Evolutionary conservation across 2,888 invertebrate genomes (phyloP), one percentile per base, ranked within the genome.

Genomic region (Sthenelais limicola): DNA sequence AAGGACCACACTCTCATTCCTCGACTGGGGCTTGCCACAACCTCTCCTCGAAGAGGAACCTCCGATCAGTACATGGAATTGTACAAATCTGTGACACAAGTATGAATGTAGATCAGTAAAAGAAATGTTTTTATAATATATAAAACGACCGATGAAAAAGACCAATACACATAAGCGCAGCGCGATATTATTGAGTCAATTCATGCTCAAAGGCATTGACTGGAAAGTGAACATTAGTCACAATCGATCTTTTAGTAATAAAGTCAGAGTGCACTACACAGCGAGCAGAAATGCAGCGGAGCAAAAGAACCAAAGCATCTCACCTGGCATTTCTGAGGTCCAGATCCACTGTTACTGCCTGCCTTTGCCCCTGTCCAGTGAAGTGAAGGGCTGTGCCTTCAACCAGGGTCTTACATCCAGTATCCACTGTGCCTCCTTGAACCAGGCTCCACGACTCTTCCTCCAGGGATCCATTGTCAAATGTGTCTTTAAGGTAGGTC

Each of bases 321-420:
- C n/a, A 88, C 87, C 82, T 86, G 26, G 87, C 86, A 81, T 85
- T 83, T 74, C 84, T 80, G 9, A 87, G 82, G 75, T 88, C 86
- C 71, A 88, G 81, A 69, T 84, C 85, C 7, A 77, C 74, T 3
- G 87, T 85, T 49, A 83, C 82, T 15, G 82, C 80, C 73, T 84
- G 84, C 52, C 85, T 79, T 33, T 82, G 78, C 7, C 84, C 86
- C 0, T 78, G 76, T 0, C 84, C 84, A 76, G 76, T 81, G 73
- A 86, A 83, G 32, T 84, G 82, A 30, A 85, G 80, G 1, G 85
- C 83, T 30, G 79, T 78, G n/a, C 82, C 83, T 67, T 85, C 83
- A 3, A 84, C 83, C 30, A 86, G 74, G 0, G 74, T 76, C n/a
- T 73, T 72, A 78, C 86, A 87, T 3, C 82, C 82, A n/a, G 77